phyloP scores from a whole-genome alignment of 2,888 invertebrate genomes.

The Morpho achilles region DNA sequence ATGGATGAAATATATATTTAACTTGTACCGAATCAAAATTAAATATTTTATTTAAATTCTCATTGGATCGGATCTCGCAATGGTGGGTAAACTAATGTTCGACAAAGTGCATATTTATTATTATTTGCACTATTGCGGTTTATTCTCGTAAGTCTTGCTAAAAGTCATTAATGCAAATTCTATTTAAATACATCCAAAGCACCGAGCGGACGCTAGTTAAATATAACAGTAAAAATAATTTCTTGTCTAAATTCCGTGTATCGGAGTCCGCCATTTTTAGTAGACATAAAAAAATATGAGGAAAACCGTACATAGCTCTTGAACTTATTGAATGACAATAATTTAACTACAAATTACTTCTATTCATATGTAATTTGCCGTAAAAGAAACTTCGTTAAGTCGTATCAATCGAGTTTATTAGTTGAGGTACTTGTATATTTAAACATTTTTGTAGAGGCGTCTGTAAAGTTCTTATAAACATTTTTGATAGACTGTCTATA shows the following conservation, averaged over 20 bases:
- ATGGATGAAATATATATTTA: no score
- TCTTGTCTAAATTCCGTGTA: not conserved
- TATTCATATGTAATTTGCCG: constrained; percentile 10
- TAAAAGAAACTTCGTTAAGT: constrained; percentile 6
- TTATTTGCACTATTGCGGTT: constrained; percentile 6
- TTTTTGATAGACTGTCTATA: no score
- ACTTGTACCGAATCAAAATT: no score
- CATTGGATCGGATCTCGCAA: no score
- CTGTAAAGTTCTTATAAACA: no score
- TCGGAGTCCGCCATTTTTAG: constrained; percentile 1
- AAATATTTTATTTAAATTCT: no score
- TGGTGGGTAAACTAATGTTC: not conserved
- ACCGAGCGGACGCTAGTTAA: constrained; percentile 4
- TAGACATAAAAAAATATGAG: not conserved
- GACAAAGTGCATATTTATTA: not conserved
- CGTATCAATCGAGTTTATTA: constrained; percentile 1
- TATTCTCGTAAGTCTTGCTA: constrained; percentile 7
- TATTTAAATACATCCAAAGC: constrained; percentile 10
- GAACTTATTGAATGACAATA: not conserved
- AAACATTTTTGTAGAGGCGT: no score
- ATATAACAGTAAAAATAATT: constrained; percentile 16
- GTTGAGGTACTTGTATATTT: no score
- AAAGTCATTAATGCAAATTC: constrained; percentile 16
- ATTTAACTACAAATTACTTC: not conserved
- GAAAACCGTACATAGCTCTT: not conserved